A percentile compares a stretch with the other conserved stretches of the same genome.
phyloP scores from a whole-genome alignment of 64 coral and sea anemone species.

The Exaiptasia diaphana region DNA sequence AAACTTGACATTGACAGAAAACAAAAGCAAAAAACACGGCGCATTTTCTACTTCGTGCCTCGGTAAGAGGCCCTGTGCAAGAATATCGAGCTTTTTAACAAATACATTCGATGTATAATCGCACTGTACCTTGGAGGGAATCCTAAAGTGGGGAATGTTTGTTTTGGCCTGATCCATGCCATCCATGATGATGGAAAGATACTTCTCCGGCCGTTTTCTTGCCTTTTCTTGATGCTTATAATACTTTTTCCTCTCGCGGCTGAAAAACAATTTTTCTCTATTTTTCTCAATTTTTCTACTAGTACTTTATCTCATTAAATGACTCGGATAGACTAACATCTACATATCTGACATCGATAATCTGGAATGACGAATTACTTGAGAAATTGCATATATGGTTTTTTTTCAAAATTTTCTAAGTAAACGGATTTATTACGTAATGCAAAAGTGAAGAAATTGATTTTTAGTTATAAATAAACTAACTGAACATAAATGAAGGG shows the following conservation, averaged over 20 bases:
- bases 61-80: background rate
- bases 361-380: no score
- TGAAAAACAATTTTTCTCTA: background rate
- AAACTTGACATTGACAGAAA: background rate
- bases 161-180: constrained; percentile 37
- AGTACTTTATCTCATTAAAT: background rate
- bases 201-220: background rate
- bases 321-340: background rate
- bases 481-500: no score
- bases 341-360: background rate
- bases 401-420: no score
- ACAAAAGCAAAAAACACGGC: background rate
- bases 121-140: constrained; percentile 11
- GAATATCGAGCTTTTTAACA: no score
- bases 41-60: background rate
- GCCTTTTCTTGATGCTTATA: constrained; percentile 27
- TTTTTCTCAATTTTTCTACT: background rate
- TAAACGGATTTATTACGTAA: no score
- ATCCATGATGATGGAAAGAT: constrained; percentile 23
- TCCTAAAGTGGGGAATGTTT: constrained; percentile 6
- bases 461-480: no score
- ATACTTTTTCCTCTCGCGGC: constrained; percentile 18
- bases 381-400: no score
- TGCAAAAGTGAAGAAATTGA: no score
- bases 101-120: no score